A percentile compares a stretch with the other conserved stretches of the same genome.
These are phyloP conservation scores for Notoglanidium macrostoma DNA, from an alignment of 2,797 vertebrate genomes.

Conservation along the genomic window DNA sequence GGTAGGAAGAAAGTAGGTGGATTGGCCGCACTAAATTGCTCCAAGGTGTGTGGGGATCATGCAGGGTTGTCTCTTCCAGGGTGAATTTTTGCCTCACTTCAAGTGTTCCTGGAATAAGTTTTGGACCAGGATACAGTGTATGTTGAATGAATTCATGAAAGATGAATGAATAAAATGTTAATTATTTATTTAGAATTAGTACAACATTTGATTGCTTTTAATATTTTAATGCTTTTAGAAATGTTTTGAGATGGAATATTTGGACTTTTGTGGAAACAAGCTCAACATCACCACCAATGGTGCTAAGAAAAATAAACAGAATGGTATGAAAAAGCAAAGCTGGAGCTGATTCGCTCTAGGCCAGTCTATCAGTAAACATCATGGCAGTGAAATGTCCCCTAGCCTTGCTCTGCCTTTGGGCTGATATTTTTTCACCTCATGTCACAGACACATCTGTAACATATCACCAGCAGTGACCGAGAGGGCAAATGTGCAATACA, in stretches of 20 bases:
- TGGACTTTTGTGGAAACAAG: neutral
- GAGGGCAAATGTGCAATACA: neutral
- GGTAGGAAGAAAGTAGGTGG: neutral
- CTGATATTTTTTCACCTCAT: neutral
- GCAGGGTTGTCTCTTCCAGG: too few species aligned
- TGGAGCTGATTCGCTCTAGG: neutral
- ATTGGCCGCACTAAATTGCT: neutral
- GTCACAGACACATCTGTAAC: neutral
- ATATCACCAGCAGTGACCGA: neutral
- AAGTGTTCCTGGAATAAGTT: neutral
- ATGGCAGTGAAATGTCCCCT: neutral
- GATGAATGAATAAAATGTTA: neutral
- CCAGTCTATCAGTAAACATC: neutral
- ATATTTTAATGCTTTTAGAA: neutral
- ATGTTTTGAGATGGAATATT: neutral
- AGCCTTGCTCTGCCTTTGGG: neutral
- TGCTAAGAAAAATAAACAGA: neutral
- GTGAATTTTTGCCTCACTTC: too few species aligned
- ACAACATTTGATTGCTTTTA: too few species aligned
- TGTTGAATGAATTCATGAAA: neutral
- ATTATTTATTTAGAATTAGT: neutral
- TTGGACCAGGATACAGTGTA: neutral
- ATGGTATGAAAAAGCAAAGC: neutral
- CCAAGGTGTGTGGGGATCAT: neutral
- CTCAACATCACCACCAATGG: neutral